Evolutionary conservation across 2,888 invertebrate species (phyloP).

Genomic region (Podabrus alpinus): DNA sequence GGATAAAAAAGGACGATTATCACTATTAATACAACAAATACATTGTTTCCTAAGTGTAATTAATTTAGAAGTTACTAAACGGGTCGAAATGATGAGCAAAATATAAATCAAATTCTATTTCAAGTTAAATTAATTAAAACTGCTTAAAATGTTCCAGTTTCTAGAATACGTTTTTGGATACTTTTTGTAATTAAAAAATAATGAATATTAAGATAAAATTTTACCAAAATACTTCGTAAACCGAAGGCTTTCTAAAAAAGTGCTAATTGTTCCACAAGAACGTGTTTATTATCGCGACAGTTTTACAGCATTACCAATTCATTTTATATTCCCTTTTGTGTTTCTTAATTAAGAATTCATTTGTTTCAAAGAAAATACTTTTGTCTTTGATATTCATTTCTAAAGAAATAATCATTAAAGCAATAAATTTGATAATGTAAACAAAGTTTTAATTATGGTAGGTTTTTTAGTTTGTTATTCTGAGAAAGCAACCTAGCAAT

Average conservation of each 20-base stretch:
- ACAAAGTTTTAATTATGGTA: not conserved
- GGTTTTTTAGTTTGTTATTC: not conserved
- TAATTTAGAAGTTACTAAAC: not conserved
- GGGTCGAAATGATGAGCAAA: not conserved
- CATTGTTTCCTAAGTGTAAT: not conserved
- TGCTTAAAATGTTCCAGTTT: not conserved
- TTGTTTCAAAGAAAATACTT: slow-evolving; percentile 24
- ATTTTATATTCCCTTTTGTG: slow-evolving; percentile 22
- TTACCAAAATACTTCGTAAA: not conserved
- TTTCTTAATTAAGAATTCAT: slow-evolving; percentile 23
- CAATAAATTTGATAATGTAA: not conserved
- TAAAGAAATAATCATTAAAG: slow-evolving; percentile 6
- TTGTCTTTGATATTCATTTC: slow-evolving; percentile 20
- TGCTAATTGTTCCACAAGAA: slow-evolving; percentile 26
- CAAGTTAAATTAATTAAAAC: not conserved
- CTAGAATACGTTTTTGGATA: not conserved
- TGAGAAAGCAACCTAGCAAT: no score
- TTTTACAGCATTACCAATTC: slow-evolving; percentile 23
- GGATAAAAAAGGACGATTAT: not conserved
- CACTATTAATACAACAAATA: not conserved
- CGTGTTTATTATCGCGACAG: slow-evolving; percentile 25
- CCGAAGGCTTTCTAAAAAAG: slow-evolving; percentile 2
- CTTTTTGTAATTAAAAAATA: not conserved
- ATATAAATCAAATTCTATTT: not conserved
- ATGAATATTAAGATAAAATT: not conserved